Conservation (phyloP, 2,888 invertebrate species). For the Drepanosiphum platanoidis region DNA sequence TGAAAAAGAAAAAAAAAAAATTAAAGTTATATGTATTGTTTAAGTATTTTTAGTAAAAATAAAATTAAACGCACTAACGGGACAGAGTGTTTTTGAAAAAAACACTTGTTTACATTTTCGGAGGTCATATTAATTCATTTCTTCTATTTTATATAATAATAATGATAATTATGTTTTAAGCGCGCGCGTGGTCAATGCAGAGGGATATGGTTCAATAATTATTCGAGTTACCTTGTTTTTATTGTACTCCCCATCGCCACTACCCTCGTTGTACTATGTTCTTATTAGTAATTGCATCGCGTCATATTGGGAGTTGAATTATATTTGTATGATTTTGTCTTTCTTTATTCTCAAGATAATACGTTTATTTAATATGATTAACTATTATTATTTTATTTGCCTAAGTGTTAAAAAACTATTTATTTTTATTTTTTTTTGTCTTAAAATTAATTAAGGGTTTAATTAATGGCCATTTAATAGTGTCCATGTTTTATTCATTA, state of each 20-base stretch:
- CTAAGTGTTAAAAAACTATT: neutral
- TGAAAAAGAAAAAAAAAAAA: constrained; percentile 4
- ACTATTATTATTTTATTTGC: constrained; percentile 6
- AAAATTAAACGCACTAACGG: neutral
- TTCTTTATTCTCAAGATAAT: neutral
- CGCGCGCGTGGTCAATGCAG: neutral
- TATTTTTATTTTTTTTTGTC: neutral
- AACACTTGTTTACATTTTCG: neutral
- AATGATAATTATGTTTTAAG: neutral
- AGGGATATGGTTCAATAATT: constrained; percentile 5
- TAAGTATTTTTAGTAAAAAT: neutral
- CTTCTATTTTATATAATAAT: constrained; percentile 13
- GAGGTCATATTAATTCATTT: neutral
- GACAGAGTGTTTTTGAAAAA: neutral
- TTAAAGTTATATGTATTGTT: constrained; percentile 6
- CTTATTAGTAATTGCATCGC: neutral
- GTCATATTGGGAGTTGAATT: neutral
- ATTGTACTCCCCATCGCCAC: neutral
- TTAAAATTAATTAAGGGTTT: neutral
- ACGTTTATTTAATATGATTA: constrained; percentile 1
- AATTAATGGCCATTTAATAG: neutral
- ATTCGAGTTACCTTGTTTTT: constrained; percentile 26
- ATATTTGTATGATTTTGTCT: neutral
- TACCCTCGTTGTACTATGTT: neutral
- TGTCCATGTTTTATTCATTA: neutral